Percentiles rank a stretch among this genome's conserved stretches.
Conservation (phyloP, 2,113 vertebrate species). For the Chloebia gouldiae region DNA sequence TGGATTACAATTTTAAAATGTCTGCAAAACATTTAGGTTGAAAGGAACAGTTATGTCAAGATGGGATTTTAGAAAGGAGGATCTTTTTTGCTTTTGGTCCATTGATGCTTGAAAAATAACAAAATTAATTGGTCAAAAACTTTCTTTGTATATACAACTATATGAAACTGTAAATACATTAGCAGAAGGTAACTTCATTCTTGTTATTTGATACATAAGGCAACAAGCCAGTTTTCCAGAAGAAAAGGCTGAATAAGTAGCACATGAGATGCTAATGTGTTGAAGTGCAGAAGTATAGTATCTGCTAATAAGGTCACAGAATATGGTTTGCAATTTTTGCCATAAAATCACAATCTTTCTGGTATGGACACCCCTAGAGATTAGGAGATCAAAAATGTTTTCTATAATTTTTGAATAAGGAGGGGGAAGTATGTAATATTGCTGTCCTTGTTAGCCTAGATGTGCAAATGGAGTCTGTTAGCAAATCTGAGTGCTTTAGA, state of each 20-base stretch:
- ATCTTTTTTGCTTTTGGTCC: background rate
- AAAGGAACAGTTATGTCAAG: conserved; percentile 33
- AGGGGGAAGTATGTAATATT: background rate
- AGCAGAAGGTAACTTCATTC: background rate
- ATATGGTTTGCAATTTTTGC: background rate
- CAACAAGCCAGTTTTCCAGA: background rate
- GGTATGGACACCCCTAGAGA: background rate
- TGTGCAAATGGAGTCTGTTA: background rate
- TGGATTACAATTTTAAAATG: conserved; percentile 54
- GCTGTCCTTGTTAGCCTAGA: background rate
- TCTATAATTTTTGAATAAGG: background rate
- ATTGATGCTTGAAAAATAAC: background rate
- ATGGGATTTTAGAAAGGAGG: conserved; percentile 12
- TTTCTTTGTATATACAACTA: background rate
- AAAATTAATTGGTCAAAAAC: background rate
- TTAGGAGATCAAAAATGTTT: background rate
- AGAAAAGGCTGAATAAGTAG: background rate
- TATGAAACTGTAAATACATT: background rate
- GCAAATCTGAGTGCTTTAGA: background rate
- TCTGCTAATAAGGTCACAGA: background rate
- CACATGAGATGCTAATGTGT: background rate
- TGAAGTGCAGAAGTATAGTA: background rate
- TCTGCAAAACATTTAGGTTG: conserved; percentile 39
- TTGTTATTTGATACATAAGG: background rate
- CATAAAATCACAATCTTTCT: background rate